Conservation (phyloP, 2,888 invertebrate species). For the Yponomeuta malinellus region DNA sequence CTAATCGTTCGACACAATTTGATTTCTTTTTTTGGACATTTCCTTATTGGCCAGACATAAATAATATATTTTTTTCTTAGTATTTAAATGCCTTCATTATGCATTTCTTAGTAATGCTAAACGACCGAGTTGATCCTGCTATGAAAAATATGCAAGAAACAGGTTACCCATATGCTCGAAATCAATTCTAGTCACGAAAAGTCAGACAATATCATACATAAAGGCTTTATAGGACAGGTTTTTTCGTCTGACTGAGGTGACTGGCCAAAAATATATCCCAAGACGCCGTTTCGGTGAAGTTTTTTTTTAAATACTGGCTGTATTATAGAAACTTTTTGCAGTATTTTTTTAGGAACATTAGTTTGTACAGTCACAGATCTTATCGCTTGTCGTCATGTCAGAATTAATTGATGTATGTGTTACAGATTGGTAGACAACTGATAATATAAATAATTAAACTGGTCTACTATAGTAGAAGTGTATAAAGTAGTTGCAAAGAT, state of each 20-base stretch:
- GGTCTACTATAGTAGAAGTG: too few relatives aligned
- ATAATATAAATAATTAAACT: too few relatives aligned
- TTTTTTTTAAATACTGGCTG: background rate
- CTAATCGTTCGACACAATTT: too few relatives aligned
- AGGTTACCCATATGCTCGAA: background rate
- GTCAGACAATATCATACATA: background rate
- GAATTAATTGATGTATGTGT: too few relatives aligned
- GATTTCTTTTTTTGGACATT: too few relatives aligned
- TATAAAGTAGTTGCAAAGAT: too few relatives aligned
- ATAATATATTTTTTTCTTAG: background rate
- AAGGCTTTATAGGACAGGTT: conserved; percentile 10
- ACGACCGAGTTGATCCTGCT: background rate
- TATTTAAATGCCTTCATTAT: background rate
- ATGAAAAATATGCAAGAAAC: conserved; percentile 7
- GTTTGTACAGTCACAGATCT: too few relatives aligned
- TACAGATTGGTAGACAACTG: too few relatives aligned
- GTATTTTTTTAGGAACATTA: too few relatives aligned
- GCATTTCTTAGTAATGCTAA: background rate
- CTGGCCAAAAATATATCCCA: conserved; percentile 8
- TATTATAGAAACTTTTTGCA: too few relatives aligned
- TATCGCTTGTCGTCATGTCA: too few relatives aligned
- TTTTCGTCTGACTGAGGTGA: conserved; percentile 5
- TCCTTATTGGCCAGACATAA: too few relatives aligned
- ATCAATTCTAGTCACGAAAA: background rate
- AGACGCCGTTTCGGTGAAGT: background rate